A percentile compares a stretch with the other conserved stretches of the same genome.
These are phyloP conservation scores for Tinamus major DNA, from an alignment of 2,797 vertebrate species.

Conservation along the genomic window DNA sequence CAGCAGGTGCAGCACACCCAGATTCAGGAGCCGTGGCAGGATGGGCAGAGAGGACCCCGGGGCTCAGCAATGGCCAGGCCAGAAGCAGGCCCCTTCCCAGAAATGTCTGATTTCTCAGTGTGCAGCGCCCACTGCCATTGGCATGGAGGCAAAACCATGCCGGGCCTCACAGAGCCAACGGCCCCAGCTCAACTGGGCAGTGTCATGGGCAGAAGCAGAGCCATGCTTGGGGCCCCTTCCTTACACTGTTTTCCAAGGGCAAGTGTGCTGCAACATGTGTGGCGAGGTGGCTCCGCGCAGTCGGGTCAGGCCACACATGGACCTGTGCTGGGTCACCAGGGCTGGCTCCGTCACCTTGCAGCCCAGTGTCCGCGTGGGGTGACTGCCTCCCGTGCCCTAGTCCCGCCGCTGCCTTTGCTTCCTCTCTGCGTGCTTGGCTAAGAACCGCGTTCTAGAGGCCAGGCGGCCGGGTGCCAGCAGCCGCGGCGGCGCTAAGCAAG, in stretches of 20 bases:
- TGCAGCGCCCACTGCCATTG: neutral
- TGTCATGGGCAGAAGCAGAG: accelerated
- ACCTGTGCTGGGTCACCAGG: too few relatives aligned
- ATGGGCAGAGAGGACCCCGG: neutral
- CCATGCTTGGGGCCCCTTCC: neutral
- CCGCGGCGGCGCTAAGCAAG: neutral
- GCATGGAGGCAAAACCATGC: neutral
- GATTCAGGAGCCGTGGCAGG: too few relatives aligned
- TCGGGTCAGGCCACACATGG: too few relatives aligned
- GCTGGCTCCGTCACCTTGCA: neutral
- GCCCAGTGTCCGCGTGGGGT: accelerated
- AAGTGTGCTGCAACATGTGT: accelerated
- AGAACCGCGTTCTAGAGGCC: neutral
- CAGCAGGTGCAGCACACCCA: too few relatives aligned
- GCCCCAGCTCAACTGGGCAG: neutral
- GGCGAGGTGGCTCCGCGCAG: accelerated
- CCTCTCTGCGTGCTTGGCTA: accelerated
- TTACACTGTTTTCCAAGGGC: accelerated
- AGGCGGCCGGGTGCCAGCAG: accelerated
- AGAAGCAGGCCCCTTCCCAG: neutral
- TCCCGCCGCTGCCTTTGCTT: neutral
- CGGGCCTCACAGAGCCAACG: neutral
- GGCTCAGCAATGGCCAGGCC: too few relatives aligned
- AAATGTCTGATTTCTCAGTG: neutral
- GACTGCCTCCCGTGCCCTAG: neutral